These are phyloP conservation scores for Xanthostigma xanthostigma DNA, from an alignment of 2,888 invertebrate genomes.

Conservation along the genomic window DNA sequence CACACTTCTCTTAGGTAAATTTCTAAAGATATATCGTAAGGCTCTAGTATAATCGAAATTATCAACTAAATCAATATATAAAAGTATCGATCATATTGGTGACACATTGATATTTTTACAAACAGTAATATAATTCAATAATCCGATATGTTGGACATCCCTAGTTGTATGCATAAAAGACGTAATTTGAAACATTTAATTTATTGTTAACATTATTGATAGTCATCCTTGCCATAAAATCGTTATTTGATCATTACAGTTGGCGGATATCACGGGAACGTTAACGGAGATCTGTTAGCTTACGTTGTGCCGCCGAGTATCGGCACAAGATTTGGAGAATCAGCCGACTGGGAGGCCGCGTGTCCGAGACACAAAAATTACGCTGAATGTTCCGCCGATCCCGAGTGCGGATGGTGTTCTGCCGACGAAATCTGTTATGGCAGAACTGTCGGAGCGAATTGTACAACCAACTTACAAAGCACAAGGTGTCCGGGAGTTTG, in stretches of 20 bases:
- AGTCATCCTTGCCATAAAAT: not conserved
- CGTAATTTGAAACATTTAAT: too few relatives aligned
- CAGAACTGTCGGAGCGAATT: conserved; percentile 72
- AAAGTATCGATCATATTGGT: too few relatives aligned
- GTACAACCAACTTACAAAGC: conserved; percentile 79
- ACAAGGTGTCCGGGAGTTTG: conserved; percentile 81
- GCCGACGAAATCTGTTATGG: conserved; percentile 57
- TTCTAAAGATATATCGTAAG: too few relatives aligned
- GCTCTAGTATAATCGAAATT: too few relatives aligned
- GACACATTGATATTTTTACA: too few relatives aligned
- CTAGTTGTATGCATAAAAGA: too few relatives aligned
- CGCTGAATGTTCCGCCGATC: conserved; percentile 73
- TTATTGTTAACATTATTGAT: too few relatives aligned
- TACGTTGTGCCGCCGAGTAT: conserved; percentile 76
- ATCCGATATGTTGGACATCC: too few relatives aligned
- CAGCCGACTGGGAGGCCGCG: conserved; percentile 57
- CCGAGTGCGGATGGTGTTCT: conserved; percentile 90
- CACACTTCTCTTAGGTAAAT: conserved; percentile 48
- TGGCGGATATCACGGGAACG: conserved; percentile 87
- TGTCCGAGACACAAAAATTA: conserved; percentile 61
- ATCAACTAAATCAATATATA: too few relatives aligned
- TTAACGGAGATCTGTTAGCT: conserved; percentile 74
- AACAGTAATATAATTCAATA: too few relatives aligned
- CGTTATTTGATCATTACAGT: conserved; percentile 22
- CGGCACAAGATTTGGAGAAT: conserved; percentile 46